Conservation (phyloP, 2,113 vertebrate genomes). For the Microcebus griseorufus region DNA sequence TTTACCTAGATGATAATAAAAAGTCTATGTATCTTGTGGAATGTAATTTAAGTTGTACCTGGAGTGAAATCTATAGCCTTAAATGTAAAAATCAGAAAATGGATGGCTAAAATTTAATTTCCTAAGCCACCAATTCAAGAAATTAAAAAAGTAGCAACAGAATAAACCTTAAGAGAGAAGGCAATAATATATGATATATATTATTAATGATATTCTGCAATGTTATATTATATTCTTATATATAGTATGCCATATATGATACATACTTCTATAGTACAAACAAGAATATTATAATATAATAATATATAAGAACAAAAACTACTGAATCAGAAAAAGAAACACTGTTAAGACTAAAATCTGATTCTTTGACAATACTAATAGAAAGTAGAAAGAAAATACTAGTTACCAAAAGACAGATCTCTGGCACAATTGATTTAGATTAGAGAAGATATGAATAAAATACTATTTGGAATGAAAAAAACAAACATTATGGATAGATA, state of each 20-base stretch:
- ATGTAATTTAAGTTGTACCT: background rate
- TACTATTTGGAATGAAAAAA: background rate
- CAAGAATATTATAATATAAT: background rate
- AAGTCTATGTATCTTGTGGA: background rate
- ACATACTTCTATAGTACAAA: background rate
- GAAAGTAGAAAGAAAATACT: conserved; percentile 11
- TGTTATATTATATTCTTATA: background rate
- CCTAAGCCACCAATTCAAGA: background rate
- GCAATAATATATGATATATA: background rate
- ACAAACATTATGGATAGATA: background rate
- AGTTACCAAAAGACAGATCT: background rate
- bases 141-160: background rate
- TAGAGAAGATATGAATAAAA: background rate
- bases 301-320: background rate
- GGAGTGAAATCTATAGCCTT: background rate
- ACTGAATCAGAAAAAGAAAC: background rate
- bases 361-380: conserved; percentile 40
- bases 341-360: conserved; percentile 3
- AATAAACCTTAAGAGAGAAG: background rate
- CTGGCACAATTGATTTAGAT: background rate
- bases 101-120: background rate
- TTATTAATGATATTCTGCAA: background rate
- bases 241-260: background rate
- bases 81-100: background rate
- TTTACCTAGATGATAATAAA: background rate